A percentile compares a stretch with the other conserved stretches of the same genome.
Conservation (phyloP, 2,888 invertebrate species). For the Acleris holmiana region DNA sequence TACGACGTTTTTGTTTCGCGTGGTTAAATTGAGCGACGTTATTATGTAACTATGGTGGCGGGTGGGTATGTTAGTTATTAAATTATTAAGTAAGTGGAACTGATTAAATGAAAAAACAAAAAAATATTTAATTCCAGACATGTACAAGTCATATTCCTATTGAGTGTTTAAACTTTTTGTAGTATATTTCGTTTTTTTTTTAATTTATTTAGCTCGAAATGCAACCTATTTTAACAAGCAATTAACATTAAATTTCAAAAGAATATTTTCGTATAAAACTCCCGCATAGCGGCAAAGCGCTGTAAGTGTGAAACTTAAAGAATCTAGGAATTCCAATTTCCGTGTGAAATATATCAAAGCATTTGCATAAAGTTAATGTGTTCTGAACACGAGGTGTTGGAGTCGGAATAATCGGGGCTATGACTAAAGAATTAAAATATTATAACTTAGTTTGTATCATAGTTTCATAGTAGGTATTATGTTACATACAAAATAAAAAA, state of each 20-base stretch:
- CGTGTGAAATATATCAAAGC: conserved; percentile 32
- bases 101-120: not conserved
- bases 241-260: not conserved
- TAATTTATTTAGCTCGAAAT: no score
- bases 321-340: conserved; percentile 30
- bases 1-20: conserved; percentile 12
- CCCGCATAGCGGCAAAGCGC: conserved; percentile 21
- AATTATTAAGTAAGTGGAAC: not conserved
- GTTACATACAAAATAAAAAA: no score
- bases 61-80: conserved; percentile 19
- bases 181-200: no score
- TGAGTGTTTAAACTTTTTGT: no score
- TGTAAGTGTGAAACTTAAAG: conserved; percentile 20
- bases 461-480: no score
- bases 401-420: conserved; percentile 3
- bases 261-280: not conserved
- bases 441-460: not conserved
- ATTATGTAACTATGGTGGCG: conserved; percentile 12
- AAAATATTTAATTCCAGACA: no score
- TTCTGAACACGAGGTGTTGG: conserved; percentile 20
- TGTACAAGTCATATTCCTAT: no score
- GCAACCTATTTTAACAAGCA: not conserved
- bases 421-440: conserved; percentile 4
- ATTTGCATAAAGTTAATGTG: conserved; percentile 36
- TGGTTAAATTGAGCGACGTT: conserved; percentile 24